phyloP scores from a whole-genome alignment of 2,797 vertebrate genomes.

The Potorous gilbertii region DNA sequence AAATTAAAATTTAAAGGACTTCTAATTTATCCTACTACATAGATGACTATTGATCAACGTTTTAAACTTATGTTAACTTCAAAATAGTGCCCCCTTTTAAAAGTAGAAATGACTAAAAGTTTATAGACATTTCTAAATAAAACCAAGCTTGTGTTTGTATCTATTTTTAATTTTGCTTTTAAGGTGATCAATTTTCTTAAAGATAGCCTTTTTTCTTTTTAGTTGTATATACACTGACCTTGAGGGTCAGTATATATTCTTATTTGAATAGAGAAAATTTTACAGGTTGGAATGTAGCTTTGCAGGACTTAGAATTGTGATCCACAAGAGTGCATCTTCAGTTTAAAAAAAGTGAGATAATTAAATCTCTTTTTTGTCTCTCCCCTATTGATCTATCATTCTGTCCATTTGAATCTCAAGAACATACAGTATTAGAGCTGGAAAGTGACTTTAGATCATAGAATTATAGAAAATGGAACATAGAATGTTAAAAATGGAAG shows the following conservation, averaged over 20 bases:
- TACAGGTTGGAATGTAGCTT: conserved; percentile 53
- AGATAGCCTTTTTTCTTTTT: conserved; percentile 57
- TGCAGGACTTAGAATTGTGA: conserved; percentile 64
- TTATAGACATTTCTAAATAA: conserved; percentile 67
- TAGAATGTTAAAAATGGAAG: neutral
- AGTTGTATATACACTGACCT: conserved; percentile 56
- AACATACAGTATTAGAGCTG: neutral
- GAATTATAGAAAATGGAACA: conserved; percentile 49
- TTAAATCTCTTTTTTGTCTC: conserved; percentile 7
- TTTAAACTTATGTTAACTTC: conserved; percentile 62
- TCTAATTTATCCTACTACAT: conserved; percentile 38
- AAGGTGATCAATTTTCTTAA: conserved; percentile 60
- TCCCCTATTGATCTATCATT: neutral
- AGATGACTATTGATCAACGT: conserved; percentile 48
- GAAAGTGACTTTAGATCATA: conserved; percentile 3
- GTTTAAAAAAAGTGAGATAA: conserved; percentile 68
- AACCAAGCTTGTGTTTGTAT: conserved; percentile 66
- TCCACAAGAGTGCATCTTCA: conserved; percentile 59
- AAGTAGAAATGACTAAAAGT: conserved; percentile 60
- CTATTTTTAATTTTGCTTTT: conserved; percentile 71
- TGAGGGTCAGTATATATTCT: conserved; percentile 57
- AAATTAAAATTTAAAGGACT: conserved; percentile 63
- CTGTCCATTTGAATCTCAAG: neutral
- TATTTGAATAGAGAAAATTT: conserved; percentile 46
- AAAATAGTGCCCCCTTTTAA: conserved; percentile 49